Evolutionary conservation across 1,140 invertebrate species (phyloP).

Genomic region (Drosophila prosaltans): DNA sequence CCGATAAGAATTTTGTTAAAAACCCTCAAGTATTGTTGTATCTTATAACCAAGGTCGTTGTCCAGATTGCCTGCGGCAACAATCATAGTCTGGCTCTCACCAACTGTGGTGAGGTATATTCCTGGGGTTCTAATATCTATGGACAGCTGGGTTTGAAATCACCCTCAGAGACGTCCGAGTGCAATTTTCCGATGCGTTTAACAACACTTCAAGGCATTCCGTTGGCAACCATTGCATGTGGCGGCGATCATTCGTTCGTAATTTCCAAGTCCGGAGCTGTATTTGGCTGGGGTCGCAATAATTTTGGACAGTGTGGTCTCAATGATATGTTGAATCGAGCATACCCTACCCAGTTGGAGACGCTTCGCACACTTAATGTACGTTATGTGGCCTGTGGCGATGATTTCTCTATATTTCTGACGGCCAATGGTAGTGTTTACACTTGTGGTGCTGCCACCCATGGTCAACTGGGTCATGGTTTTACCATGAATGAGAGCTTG

Average conservation of each 20-base stretch:
- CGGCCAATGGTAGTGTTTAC: slow-evolving; percentile 95
- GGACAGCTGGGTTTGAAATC: slow-evolving; percentile 93
- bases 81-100: slow-evolving; percentile 93
- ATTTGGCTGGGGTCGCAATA: slow-evolving; percentile 97
- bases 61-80: slow-evolving; percentile 94
- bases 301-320: slow-evolving; percentile 93
- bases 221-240: slow-evolving; percentile 92
- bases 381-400: slow-evolving; percentile 93
- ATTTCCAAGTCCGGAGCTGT: slow-evolving; percentile 92
- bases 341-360: slow-evolving; percentile 89
- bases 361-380: slow-evolving; percentile 87
- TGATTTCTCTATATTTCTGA: slow-evolving; percentile 95
- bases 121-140: slow-evolving; percentile 94
- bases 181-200: slow-evolving; percentile 87
- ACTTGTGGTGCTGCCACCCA: slow-evolving; percentile 95
- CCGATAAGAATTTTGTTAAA: slow-evolving; percentile 82
- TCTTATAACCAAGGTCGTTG: slow-evolving; percentile 88
- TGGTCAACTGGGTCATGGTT: slow-evolving; percentile 96
- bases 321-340: slow-evolving; percentile 87
- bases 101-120: slow-evolving; percentile 92
- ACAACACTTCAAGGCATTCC: slow-evolving; percentile 90
- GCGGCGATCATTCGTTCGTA: slow-evolving; percentile 91
- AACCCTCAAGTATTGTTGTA: slow-evolving; percentile 89
- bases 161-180: slow-evolving; percentile 75
- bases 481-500: slow-evolving; percentile 90